Evolutionary conservation across 2,113 vertebrate species (phyloP).

Genomic region (Cynocephalus volans): DNA sequence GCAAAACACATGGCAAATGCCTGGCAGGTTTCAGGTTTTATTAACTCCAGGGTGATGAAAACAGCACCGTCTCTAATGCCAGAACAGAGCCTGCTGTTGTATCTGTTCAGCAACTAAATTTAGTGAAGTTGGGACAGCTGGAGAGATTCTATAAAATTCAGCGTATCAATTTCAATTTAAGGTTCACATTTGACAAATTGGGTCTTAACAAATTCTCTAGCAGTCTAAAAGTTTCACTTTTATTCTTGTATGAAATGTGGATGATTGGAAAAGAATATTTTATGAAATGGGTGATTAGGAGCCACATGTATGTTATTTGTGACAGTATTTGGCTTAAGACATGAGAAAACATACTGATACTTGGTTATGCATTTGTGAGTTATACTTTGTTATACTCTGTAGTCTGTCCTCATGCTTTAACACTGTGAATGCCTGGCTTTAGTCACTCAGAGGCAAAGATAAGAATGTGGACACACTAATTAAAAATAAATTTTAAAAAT

Average conservation of each 20-base stretch:
- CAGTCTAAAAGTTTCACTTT: not conserved
- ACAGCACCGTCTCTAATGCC: not conserved
- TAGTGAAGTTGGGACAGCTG: not conserved
- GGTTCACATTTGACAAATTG: not conserved
- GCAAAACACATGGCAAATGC: constrained; percentile 29
- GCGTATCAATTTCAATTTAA: not conserved
- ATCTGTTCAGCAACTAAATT: not conserved
- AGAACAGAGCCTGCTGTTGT: not conserved
- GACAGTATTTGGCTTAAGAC: not conserved
- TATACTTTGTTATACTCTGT: not conserved
- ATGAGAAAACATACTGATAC: not conserved
- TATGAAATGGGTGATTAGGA: not conserved
- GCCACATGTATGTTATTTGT: not conserved
- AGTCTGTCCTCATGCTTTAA: not conserved
- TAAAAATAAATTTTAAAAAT: not conserved
- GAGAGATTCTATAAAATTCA: not conserved
- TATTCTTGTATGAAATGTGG: not conserved
- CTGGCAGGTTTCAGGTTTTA: constrained; percentile 34
- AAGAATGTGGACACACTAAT: not conserved
- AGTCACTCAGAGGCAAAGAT: not conserved
- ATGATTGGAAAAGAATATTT: not conserved
- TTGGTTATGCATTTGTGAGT: not conserved
- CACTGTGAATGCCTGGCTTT: not conserved
- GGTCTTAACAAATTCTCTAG: not conserved
- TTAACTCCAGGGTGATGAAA: not conserved